A percentile compares a stretch with the other conserved stretches of the same genome.
These are phyloP conservation scores for Drosophila silvestris DNA, from an alignment of 2,888 invertebrate species.

Conservation along the genomic window DNA sequence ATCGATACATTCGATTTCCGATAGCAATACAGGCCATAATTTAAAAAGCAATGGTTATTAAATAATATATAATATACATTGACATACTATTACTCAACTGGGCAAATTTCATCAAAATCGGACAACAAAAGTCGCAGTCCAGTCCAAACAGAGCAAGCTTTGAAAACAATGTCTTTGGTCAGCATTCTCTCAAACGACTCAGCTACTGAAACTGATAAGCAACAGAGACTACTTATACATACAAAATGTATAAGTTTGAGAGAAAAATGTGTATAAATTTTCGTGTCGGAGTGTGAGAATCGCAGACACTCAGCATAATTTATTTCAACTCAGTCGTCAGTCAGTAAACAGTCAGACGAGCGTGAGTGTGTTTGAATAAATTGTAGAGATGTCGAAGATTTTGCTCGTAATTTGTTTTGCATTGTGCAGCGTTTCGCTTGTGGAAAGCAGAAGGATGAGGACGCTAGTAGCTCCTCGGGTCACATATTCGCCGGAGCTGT, in stretches of 20 bases:
- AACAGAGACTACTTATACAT: neutral
- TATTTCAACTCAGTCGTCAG: constrained; percentile 10
- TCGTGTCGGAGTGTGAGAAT: neutral
- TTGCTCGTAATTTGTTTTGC: constrained; percentile 17
- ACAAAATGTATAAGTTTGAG: neutral
- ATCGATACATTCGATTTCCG: neutral
- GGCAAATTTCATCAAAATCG: neutral
- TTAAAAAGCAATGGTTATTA: neutral
- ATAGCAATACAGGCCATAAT: neutral
- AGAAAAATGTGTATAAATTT: neutral
- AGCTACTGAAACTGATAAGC: constrained; percentile 39
- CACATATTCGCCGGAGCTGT: constrained; percentile 73
- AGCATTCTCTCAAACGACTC: neutral
- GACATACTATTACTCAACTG: too few species aligned
- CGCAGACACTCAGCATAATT: constrained; percentile 1
- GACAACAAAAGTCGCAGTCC: neutral
- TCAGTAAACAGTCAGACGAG: constrained; percentile 28
- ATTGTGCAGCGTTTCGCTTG: constrained; percentile 27
- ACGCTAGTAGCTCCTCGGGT: constrained; percentile 3
- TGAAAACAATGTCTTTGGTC: neutral
- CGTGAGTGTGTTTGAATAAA: neutral
- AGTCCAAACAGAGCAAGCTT: constrained; percentile 3
- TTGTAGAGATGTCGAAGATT: constrained; percentile 23
- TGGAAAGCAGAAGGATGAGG: constrained; percentile 5
- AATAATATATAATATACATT: neutral